Evolutionary conservation across 2,113 vertebrate genomes (phyloP).

Genomic region (Chloebia gouldiae): DNA sequence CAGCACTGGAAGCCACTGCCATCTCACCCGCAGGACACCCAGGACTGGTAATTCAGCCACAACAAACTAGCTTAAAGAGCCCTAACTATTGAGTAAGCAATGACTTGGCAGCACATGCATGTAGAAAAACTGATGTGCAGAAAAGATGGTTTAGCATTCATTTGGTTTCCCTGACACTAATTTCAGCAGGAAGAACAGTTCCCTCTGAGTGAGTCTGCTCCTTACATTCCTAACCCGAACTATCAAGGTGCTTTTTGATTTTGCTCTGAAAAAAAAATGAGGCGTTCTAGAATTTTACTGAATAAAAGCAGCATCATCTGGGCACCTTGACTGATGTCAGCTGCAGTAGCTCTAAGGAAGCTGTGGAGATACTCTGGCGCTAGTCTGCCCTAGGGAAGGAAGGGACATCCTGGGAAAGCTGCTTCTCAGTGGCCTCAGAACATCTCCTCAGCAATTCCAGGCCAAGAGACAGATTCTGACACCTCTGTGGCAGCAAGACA

Average conservation of each 20-base stretch:
- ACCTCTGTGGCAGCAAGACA: neutral
- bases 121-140: neutral
- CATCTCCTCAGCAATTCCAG: neutral
- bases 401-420: neutral
- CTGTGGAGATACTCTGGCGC: neutral
- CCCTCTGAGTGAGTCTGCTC: neutral
- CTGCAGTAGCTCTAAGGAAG: neutral
- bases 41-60: neutral
- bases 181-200: neutral
- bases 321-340: neutral
- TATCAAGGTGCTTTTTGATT: fast-evolving
- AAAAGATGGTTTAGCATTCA: neutral
- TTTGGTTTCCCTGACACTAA: neutral
- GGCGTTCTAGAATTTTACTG: neutral
- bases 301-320: neutral
- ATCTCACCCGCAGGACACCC: neutral
- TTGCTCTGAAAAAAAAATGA: neutral
- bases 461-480: neutral
- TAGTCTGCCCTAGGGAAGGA: neutral
- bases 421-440: neutral
- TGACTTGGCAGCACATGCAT: neutral
- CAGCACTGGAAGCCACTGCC: neutral
- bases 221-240: neutral
- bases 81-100: neutral
- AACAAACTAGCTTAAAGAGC: neutral